Conservation (phyloP, 2,888 invertebrate species). For the Plagodis pulveraria region DNA sequence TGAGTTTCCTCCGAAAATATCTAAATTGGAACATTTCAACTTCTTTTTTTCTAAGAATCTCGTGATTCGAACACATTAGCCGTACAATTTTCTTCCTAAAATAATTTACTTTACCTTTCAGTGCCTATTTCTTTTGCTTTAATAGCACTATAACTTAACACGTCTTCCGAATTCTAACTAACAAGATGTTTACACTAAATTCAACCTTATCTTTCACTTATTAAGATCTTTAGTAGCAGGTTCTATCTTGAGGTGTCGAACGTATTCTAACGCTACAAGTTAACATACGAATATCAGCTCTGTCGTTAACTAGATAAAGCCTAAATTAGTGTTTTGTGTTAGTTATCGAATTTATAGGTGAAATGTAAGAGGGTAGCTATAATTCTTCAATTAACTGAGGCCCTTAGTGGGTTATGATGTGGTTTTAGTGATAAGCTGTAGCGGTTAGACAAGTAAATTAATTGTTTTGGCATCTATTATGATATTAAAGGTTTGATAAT, state of each 20-base stretch:
- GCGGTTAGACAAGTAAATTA: conserved; percentile 20
- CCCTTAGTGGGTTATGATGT: conserved; percentile 41
- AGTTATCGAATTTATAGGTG: conserved; percentile 51
- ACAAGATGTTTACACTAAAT: not conserved
- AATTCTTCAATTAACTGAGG: conserved; percentile 71
- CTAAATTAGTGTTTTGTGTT: conserved; percentile 40
- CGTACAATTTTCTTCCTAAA: conserved; percentile 13
- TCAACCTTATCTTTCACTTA: not conserved
- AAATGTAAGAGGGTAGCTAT: conserved; percentile 62
- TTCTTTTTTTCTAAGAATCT: not conserved
- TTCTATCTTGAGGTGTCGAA: conserved; percentile 11
- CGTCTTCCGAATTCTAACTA: conserved; percentile 11
- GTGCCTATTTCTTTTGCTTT: conserved; percentile 26
- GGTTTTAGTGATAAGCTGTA: conserved; percentile 28
- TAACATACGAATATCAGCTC: conserved; percentile 23
- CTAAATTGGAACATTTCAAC: too few relatives aligned
- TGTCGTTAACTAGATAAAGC: conserved; percentile 38
- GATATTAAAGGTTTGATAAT: not conserved
- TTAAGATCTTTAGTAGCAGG: conserved; percentile 4
- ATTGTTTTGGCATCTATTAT: not conserved
- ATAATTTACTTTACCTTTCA: conserved; percentile 22
- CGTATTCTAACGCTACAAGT: conserved; percentile 9
- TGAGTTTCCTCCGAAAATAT: too few relatives aligned
- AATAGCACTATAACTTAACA: conserved; percentile 25
- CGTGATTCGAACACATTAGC: conserved; percentile 6